Base-by-base conservation (phyloP, 2,888 invertebrate genomes). In the Trichopoda pennipes region DNA sequence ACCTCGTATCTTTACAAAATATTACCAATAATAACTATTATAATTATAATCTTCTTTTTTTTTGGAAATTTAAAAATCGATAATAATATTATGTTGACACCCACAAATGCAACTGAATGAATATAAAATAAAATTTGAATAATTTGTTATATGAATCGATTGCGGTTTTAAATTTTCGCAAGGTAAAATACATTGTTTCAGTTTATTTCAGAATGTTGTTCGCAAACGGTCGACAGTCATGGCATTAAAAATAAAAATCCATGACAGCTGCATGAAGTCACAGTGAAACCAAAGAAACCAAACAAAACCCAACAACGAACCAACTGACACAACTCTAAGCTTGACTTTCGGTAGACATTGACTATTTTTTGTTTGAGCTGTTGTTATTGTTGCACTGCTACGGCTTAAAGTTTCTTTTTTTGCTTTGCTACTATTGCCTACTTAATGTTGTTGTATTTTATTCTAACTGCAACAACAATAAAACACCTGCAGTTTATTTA, bases 261-360 rank as follows among this genome's bases (percentile, higher is more conserved):
- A 55, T 68, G 70, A 79, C 82, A 82, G 82, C 82, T 79, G 82
- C 79, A 72, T 72, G 79, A 79, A 77, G 82, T 60, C 70, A 74
- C 58, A 75, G 68, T 69, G 68, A 81, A 78, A 74, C 81, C 81
- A 58, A 77, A 81, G 61, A 68, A 80, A 75, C 75, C 58, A 58
- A 77, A 63, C 28, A 19, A 61, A 60, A 66, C 75, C 56, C 53
- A 55, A 32, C 53, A 68, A 47, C n/a, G 42, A 68, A 19, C 60
- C 80, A 82, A 72, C 74, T 73, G 77, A 73, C 73, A 38, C 58
- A 47, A 51, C 73, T 72, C 51, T 74, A 74, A 81, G 81, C 81
- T 74, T 81, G 78, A 74, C 73, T 77, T 77, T 73, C 68, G 23
- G 73, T 38, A 81, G 69, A 58, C 73, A 74, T 77, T 81, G 63